Conservation (phyloP, 2,888 invertebrate species). For the Cremastobaeus sp. region DNA sequence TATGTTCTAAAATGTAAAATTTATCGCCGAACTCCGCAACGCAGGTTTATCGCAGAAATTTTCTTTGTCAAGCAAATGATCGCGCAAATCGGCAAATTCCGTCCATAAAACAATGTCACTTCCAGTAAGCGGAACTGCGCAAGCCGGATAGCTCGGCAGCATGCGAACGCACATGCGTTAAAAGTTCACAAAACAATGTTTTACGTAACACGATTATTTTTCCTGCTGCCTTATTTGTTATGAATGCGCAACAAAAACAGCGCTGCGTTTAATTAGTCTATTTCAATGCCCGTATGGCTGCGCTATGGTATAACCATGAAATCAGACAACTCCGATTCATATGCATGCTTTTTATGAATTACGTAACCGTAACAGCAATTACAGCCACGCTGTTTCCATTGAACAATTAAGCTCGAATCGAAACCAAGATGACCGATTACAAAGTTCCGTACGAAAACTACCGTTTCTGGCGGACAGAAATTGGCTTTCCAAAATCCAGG, state of each 20-base stretch:
- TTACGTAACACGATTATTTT: constrained; percentile 35
- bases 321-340: not conserved
- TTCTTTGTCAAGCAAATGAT: too few relatives aligned
- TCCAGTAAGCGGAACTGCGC: too few relatives aligned
- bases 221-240: constrained; percentile 30
- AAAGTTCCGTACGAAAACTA: too few relatives aligned
- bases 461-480: not conserved
- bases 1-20: too few relatives aligned
- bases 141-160: too few relatives aligned
- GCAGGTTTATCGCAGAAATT: too few relatives aligned
- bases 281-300: constrained; percentile 23
- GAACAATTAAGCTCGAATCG: not conserved
- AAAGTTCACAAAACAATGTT: constrained; percentile 26
- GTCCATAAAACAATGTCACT: too few relatives aligned
- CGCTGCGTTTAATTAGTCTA: constrained; percentile 20
- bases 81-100: too few relatives aligned
- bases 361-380: constrained; percentile 2
- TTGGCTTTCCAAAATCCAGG: constrained; percentile 31
- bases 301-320: constrained; percentile 1
- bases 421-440: not conserved
- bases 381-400: not conserved
- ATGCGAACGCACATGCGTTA: constrained; percentile 21
- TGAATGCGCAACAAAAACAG: constrained; percentile 14
- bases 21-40: too few relatives aligned
- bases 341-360: constrained; percentile 2